Evolutionary conservation across 1,140 invertebrate genomes (phyloP).

Genomic region (Zaprionus tsacasi): DNA sequence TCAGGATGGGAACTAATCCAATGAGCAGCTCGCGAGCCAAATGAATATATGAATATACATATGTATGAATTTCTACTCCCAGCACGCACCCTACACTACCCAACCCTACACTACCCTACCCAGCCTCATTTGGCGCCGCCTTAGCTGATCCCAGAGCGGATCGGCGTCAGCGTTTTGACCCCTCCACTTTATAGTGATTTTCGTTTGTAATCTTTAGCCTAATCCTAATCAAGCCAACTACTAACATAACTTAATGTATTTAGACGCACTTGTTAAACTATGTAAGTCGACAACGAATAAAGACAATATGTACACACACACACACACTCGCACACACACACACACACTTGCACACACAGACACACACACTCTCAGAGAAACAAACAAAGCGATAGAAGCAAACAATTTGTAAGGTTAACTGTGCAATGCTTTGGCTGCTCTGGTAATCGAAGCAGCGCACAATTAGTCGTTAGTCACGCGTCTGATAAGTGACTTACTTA

Average conservation of each 20-base stretch:
- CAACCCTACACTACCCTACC: not conserved
- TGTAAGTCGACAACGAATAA: constrained; percentile 81
- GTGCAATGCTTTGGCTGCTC: constrained; percentile 34
- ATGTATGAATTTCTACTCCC: constrained; percentile 42
- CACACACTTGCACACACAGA: constrained; percentile 20
- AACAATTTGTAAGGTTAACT: constrained; percentile 70
- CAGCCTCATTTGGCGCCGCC: no score
- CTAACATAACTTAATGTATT: constrained; percentile 67
- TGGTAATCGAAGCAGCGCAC: constrained; percentile 69
- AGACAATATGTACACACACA: constrained; percentile 65
- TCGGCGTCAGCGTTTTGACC: not conserved
- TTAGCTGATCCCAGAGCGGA: no score
- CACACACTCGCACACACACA: not conserved
- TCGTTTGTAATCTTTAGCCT: constrained; percentile 49
- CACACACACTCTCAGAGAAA: constrained; percentile 32
- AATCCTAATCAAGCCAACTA: constrained; percentile 65
- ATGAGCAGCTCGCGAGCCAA: constrained; percentile 3
- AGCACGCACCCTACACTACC: not conserved
- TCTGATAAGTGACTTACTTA: constrained; percentile 81
- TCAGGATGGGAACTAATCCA: constrained; percentile 6
- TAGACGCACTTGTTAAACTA: constrained; percentile 80
- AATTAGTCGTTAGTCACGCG: constrained; percentile 78
- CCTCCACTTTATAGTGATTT: constrained; percentile 65
- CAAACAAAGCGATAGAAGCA: constrained; percentile 23
- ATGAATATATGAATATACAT: constrained; percentile 18